These are phyloP conservation scores for Zootermopsis nevadensis DNA, from an alignment of 2,888 invertebrate species.

Conservation along the genomic window DNA sequence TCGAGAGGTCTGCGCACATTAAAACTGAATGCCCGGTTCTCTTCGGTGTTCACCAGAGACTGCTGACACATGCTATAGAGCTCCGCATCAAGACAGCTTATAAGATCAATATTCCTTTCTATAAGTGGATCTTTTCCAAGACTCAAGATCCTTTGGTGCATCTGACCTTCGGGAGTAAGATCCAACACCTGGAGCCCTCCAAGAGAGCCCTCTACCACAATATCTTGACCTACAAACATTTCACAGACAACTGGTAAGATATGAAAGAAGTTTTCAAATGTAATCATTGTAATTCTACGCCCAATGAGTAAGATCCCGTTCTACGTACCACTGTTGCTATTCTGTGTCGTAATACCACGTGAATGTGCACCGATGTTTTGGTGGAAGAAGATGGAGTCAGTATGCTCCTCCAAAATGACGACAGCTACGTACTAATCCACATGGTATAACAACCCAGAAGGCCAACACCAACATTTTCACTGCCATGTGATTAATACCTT, in stretches of 20 bases:
- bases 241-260: background rate
- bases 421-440: too few species aligned
- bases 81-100: constrained; percentile 59
- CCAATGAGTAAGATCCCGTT: too few species aligned
- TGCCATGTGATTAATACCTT: too few species aligned
- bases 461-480: too few species aligned
- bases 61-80: constrained; percentile 60
- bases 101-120: constrained; percentile 58
- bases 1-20: constrained; percentile 54
- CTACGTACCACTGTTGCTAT: too few species aligned
- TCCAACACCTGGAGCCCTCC: constrained; percentile 93
- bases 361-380: too few species aligned
- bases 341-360: too few species aligned
- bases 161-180: constrained; percentile 84
- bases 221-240: constrained; percentile 53
- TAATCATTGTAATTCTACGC: too few species aligned
- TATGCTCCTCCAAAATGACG: too few species aligned
- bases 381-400: too few species aligned
- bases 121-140: constrained; percentile 82
- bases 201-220: constrained; percentile 85
- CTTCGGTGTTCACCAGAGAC: constrained; percentile 57
- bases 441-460: too few species aligned
- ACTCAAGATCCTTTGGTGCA: constrained; percentile 86
- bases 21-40: constrained; percentile 68
- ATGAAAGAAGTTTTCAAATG: too few species aligned